phyloP scores from a whole-genome alignment of 2,888 invertebrate species.

The Tipula vernalis region DNA sequence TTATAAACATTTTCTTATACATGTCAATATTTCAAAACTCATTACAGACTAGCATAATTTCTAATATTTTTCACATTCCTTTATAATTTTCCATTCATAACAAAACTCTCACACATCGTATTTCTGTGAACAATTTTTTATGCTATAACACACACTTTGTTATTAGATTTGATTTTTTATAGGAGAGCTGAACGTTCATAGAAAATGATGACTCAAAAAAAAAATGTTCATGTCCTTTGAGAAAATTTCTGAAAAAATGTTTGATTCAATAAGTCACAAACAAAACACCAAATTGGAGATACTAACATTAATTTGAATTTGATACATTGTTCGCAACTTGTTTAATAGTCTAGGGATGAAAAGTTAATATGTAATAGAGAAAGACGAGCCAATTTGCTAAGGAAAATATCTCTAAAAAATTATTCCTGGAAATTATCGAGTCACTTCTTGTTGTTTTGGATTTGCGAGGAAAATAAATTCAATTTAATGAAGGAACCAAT shows the following conservation, averaged over 20 bases:
- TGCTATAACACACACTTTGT: background rate
- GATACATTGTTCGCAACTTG: background rate
- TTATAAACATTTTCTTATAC: background rate
- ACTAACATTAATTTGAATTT: background rate
- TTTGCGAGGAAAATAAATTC: too few species aligned
- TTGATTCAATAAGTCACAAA: background rate
- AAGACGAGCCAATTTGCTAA: background rate
- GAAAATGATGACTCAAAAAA: background rate
- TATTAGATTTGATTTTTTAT: background rate
- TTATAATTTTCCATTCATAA: background rate
- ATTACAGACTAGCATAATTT: background rate
- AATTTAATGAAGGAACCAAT: too few species aligned
- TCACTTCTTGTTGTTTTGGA: too few species aligned
- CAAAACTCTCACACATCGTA: background rate
- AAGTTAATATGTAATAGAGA: background rate
- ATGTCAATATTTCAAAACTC: background rate
- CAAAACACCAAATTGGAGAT: background rate
- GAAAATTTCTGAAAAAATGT: background rate
- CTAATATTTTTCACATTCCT: background rate
- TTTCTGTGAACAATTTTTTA: background rate
- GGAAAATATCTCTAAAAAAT: background rate
- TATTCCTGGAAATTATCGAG: too few species aligned
- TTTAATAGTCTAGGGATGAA: background rate
- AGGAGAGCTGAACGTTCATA: background rate
- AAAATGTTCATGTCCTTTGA: background rate